Percentiles rank a stretch among this genome's conserved stretches.
phyloP scores from a whole-genome alignment of 2,888 invertebrate species.

The Pterostichus niger region DNA sequence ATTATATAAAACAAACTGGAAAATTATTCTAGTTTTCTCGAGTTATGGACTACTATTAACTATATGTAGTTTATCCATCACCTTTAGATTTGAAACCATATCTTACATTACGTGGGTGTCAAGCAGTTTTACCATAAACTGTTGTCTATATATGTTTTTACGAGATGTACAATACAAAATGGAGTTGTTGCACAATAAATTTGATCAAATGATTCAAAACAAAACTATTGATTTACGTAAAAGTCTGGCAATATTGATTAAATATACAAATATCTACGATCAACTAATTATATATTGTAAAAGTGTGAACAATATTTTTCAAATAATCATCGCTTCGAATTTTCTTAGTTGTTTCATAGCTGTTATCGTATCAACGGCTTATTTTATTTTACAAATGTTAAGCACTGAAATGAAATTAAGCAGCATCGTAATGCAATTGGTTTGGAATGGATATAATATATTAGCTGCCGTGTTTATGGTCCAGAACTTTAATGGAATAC shows the following conservation, averaged over 20 bases:
- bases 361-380: constrained; percentile 6
- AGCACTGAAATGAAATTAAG: background rate
- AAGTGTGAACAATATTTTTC: constrained; percentile 17
- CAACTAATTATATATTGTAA: constrained; percentile 18
- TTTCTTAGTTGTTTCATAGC: constrained; percentile 11
- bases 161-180: constrained; percentile 24
- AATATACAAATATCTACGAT: constrained; percentile 31
- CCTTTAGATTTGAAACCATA: background rate
- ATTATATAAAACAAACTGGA: background rate
- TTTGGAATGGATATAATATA: constrained; percentile 20
- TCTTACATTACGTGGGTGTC: background rate
- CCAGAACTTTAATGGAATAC: constrained; percentile 23
- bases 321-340: constrained; percentile 18
- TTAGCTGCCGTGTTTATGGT: constrained; percentile 1
- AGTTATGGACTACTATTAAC: background rate
- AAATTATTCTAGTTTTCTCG: background rate
- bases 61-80: background rate
- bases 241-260: background rate
- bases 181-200: background rate
- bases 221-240: background rate
- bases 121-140: background rate
- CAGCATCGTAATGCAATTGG: background rate
- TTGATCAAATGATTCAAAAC: background rate
- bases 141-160: constrained; percentile 12
- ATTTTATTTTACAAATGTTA: background rate